Evolutionary conservation across 2,113 vertebrate genomes (phyloP).

Genomic region (Embiotoca jacksoni): DNA sequence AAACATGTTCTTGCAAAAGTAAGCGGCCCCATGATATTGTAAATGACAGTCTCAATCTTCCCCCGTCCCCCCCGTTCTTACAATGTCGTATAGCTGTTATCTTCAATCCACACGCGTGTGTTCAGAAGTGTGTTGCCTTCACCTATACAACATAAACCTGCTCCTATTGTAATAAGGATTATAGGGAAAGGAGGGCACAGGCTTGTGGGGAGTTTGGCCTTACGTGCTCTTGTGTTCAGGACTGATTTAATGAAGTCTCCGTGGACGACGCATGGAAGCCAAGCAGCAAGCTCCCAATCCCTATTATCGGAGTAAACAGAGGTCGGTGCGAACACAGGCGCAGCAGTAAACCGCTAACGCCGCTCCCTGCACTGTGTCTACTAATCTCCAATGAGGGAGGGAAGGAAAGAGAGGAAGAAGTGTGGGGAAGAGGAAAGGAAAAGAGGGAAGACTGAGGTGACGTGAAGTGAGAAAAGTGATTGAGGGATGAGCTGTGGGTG

Average conservation of each 20-base stretch:
- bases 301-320: constrained; percentile 71
- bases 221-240: constrained; percentile 34
- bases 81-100: neutral
- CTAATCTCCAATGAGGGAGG: constrained; percentile 52
- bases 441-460: neutral
- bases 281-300: constrained; percentile 60
- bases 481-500: neutral
- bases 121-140: neutral
- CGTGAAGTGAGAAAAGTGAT: too few relatives aligned
- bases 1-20: too few relatives aligned
- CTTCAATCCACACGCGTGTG: neutral
- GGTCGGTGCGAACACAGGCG: constrained; percentile 27
- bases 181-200: neutral
- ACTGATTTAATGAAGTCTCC: constrained; percentile 70
- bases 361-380: neutral
- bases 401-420: neutral
- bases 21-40: too few relatives aligned
- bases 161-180: constrained; percentile 32
- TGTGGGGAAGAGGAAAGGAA: neutral
- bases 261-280: constrained; percentile 37
- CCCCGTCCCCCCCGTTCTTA: too few relatives aligned
- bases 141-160: constrained; percentile 20
- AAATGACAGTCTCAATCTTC: too few relatives aligned
- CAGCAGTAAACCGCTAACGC: constrained; percentile 4
- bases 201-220: constrained; percentile 29